phyloP scores from a whole-genome alignment of 2,888 invertebrate species.

The Alentia gelatinosa region DNA sequence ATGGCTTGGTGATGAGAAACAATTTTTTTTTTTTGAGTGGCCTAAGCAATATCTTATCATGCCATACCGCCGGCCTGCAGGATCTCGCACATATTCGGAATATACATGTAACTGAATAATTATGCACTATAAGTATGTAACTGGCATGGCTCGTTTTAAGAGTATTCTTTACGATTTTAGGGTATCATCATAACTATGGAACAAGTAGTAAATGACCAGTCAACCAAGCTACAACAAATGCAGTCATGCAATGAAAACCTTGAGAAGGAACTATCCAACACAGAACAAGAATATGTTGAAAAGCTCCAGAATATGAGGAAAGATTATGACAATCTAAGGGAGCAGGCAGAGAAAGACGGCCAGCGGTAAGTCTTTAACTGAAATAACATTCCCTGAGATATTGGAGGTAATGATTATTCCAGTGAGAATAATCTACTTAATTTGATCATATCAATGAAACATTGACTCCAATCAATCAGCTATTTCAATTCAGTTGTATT shows the following conservation, averaged over 20 bases:
- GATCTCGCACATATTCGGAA: too few relatives aligned
- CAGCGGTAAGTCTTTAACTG: not conserved
- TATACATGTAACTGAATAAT: too few relatives aligned
- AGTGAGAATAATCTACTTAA: too few relatives aligned
- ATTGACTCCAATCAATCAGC: too few relatives aligned
- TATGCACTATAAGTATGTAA: too few relatives aligned
- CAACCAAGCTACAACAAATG: conserved; percentile 38
- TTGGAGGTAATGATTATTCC: too few relatives aligned
- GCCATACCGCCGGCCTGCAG: too few relatives aligned
- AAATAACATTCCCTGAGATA: too few relatives aligned
- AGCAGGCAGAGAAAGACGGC: not conserved
- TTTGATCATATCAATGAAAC: not conserved
- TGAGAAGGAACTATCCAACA: conserved; percentile 50
- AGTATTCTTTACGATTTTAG: not conserved
- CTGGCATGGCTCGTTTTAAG: not conserved
- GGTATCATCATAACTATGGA: conserved; percentile 20
- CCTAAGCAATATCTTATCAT: too few relatives aligned
- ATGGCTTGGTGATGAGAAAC: too few relatives aligned
- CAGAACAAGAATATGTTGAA: conserved; percentile 53
- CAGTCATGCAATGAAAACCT: conserved; percentile 50
- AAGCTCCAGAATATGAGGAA: conserved; percentile 48
- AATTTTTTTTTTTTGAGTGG: too few relatives aligned
- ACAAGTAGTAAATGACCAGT: conserved; percentile 22
- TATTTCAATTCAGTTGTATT: too few relatives aligned
- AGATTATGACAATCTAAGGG: not conserved